Base-by-base conservation (phyloP, 2,888 invertebrate species). In the Cerastis rubricosa region DNA sequence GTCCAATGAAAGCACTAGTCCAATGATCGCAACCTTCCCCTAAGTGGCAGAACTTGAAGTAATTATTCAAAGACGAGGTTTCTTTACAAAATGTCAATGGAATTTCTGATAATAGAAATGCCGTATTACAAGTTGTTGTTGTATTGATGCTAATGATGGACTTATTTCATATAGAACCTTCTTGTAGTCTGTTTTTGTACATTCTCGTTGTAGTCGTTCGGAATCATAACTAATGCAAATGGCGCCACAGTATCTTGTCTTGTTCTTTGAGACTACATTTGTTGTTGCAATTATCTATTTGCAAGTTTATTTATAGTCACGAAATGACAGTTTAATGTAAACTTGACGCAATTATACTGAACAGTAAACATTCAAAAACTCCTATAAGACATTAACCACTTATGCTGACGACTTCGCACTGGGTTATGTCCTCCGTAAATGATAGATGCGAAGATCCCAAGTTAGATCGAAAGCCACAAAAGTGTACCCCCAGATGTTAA, bases 141-240 rank as follows among this genome's bases (percentile, higher is more conserved):
- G 49, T 61, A 29, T 80, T 67, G 67, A 78, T 69, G 54, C 11
- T 51, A 43, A 71, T 63, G 49, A 45, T 84, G n/a, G n/a, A 59
- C 40, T 84, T 12, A 57, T 35, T 65, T 63, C 65, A 19, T 3
- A 66, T 66, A 74, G 22, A 84, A 25, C 57, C 45, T 66, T 81
- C n/a, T 70, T 70, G 22, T 63, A 14, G 51, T 70, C 45, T 57
- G 43, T 80, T 74, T 80, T 54, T 74, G 61, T 43, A 61, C n/a
- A 54, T 61, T 66, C 29, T 47, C 40, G 61, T 61, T 67, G 4
- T 67, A 57, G 54, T 66, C 25, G 17, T 8, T 49, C 49, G 57
- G 69, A 80, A 80, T 84, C 69, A 80, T 80, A 69, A 51, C 45
- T 79, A 80, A 79, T 80, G 84, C 80, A 74, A 49, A 80, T 74